phyloP scores from a whole-genome alignment of 2,113 vertebrate species.

The Nematolebias whitei region DNA sequence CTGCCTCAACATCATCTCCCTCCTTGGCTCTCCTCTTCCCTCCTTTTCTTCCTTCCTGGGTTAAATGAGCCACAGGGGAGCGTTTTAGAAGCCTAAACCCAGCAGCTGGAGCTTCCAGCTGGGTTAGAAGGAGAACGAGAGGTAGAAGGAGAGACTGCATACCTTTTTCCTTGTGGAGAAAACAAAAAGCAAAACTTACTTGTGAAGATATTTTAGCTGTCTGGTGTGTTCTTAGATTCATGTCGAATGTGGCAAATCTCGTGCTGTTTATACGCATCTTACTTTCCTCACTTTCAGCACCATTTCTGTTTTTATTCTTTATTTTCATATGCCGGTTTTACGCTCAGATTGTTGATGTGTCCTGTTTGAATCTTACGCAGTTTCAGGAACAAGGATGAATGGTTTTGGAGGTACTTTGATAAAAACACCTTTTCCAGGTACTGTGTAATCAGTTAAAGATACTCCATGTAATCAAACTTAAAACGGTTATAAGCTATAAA shows the following conservation, averaged over 20 bases:
- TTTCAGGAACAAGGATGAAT: not conserved
- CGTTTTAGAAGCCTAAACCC: constrained; percentile 63
- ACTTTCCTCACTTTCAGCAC: not conserved
- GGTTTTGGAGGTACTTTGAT: too few species aligned
- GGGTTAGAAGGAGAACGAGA: constrained; percentile 51
- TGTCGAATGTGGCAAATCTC: not conserved
- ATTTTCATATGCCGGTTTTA: not conserved
- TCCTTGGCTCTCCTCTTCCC: constrained; percentile 12
- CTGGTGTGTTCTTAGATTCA: constrained; percentile 17
- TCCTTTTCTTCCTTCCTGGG: constrained; percentile 33
- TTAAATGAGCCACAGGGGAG: constrained; percentile 77
- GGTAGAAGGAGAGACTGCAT: constrained; percentile 13
- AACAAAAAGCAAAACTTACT: constrained; percentile 18
- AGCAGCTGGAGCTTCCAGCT: constrained; percentile 71
- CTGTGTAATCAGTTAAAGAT: too few species aligned
- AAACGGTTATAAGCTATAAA: too few species aligned
- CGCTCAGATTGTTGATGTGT: not conserved
- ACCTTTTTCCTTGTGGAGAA: constrained; percentile 33
- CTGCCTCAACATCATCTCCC: constrained; percentile 14
- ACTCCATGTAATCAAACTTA: too few species aligned
- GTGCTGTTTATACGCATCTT: not conserved
- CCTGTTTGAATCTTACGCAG: not conserved
- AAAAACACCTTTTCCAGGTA: too few species aligned
- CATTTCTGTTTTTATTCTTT: not conserved
- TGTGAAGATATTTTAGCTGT: constrained; percentile 22